Base-by-base conservation (phyloP, 2,113 vertebrate species). In the Neotoma lepida region DNA sequence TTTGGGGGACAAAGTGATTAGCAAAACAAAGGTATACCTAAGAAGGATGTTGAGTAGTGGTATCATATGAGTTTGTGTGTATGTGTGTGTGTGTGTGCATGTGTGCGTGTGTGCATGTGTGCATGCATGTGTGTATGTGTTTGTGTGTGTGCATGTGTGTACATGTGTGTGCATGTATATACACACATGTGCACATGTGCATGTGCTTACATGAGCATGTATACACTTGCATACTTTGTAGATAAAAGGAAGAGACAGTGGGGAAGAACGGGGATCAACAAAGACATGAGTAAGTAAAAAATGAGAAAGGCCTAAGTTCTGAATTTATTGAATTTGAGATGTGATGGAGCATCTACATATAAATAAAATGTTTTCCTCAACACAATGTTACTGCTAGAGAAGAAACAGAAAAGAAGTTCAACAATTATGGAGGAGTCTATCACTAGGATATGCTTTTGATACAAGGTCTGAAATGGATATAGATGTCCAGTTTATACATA, bases 21-120 rank as follows among this genome's bases (percentile, higher is more conserved):
- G 80, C 39, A 61, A 86, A 95, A 86, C 58, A 94, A 94, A 71
- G 58, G 46, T 26, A 77, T 17, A 49, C 44, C 15, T 87, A 70
- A 78, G 0, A 56, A 44, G 54, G n/a, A 73, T 88, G 13, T 3
- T 85, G 24, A 51, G 9, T 9, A 49, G 33, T 88, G 58, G 9
- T 28, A 17, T 1, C 9, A 13, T 41, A 49, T 80, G 9, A 1
- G 49, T 51, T 1, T 54, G 28, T 33, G 28, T 77, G 46, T 77
- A 1, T 18, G 74, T 49, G 15, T 30, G 3, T 51, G 39, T 22
- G 9, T 26, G 20, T 35, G 10, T 2, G 15, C 4, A 8, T 12
- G 3, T 22, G 20, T 6, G 2, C 22, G 8, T 9, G 15, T 51
- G 58, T 3, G 17, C 4, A 8, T 18, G 3, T 24, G 35, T 14